Base-by-base conservation (phyloP, 2,888 invertebrate species). In the Bombylius discolor region DNA sequence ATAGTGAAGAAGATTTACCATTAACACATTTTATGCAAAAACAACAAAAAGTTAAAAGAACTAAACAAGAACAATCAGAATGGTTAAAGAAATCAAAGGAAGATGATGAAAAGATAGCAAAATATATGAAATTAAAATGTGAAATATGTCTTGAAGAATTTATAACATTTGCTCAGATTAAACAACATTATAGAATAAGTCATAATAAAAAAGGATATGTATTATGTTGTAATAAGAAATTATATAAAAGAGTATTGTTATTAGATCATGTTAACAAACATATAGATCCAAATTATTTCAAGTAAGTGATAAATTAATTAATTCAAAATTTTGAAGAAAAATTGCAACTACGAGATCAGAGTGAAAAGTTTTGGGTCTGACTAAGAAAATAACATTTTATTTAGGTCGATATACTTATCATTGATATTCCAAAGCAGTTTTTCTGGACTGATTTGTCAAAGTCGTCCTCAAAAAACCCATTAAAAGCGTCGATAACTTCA, bases 221-320 rank as follows among this genome's bases (percentile, higher is more conserved):
- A 1, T 60, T 67, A 8, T 73, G 73, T 49, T 73, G 73, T 56
- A 69, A 70, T 53, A 68, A 69, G 51, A 73, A 72, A 57, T 70
- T 72, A 47, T 68, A 66, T 48, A 69, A 70, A 48, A 66, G 71
- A 3, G 66, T 68, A 6, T 65, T 68, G 11, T 64, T 73, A 48
- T 65, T 71, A 6, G 73, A 72, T 52, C 73, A 73, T 56, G 69
- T 73, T 3, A 68, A 70, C 48, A 66, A 68, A 4, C 73, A 73
- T 59, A 56, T 67, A 11, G 67, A 73, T 64, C 73, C 73, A 4
- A 70, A 72, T 56, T 68, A 68, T 57, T 73, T 70, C 52, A 73
- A 70, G 73, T 73, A 65, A 62, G 62, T 45, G 3, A 12, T 44
- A 11, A 23, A 23, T 23, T 39, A 39, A 39, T 39, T 39, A 39